Evolutionary conservation across 2,888 invertebrate species (phyloP), one percentile per base, ranked within the genome.

Genomic region (Cosmia trapezina): DNA sequence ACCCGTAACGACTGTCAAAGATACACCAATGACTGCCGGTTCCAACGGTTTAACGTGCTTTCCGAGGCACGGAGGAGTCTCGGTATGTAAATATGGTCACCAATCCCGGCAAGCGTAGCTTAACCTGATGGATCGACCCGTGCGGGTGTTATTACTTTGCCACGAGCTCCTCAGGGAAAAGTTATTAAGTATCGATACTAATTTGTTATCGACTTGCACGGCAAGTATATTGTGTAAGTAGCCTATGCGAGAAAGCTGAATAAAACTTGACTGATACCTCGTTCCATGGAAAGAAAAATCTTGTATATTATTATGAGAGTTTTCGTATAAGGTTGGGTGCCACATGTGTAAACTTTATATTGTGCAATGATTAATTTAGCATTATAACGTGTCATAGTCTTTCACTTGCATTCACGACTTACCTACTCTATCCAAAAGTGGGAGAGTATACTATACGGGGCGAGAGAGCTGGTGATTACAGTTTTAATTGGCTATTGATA

Each of bases 201-300:
- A 49, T 70, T 67, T n/a, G 47, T 28, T 64, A 64, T 79, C 17
- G n/a, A 37, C 51, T 57, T 67, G 76, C 33, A 17, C 37, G 11
- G 45, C 37, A 67, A 47, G 57, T 37, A 49, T 76, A 45, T 54
- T 60, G 60, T 63, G 33, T 28, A 41, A 19, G n/a, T n/a, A n/a
- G n/a, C 4, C 19, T 70, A 62, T 37, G 8, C 37, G 73, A 70
- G 77, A 80, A 80, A 80, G 81, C 43, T 67, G 49, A 69, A 22
- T 33, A 60, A 60, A 73, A 80, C 81, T 60, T 45, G 73, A 72
- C 64, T 49, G 2, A 45, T 54, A 80, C 61, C 61, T 65, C 19
- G 68, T 54, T 80, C 4, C 33, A 70, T 56, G 7, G 14, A 60
- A 43, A 64, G 59, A 60, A 66, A 67, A 63, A 59, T 62, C 49